Percentiles rank a stretch among this genome's conserved stretches.
phyloP scores from a whole-genome alignment of 2,888 invertebrate species.

The Mimas tiliae region DNA sequence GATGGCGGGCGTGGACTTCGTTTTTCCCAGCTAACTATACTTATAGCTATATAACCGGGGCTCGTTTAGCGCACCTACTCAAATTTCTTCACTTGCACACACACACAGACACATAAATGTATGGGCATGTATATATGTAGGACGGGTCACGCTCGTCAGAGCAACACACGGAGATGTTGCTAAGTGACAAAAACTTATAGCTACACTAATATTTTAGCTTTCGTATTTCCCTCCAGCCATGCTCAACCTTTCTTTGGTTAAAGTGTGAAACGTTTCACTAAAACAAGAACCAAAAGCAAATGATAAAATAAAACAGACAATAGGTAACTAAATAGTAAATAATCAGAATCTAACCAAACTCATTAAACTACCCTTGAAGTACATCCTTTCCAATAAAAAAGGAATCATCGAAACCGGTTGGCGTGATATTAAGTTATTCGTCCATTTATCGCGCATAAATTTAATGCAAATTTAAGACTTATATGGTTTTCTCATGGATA shows the following conservation, averaged over 20 bases:
- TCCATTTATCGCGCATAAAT: too few relatives aligned
- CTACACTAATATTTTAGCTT: background rate
- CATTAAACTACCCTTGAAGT: too few relatives aligned
- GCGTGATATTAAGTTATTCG: too few relatives aligned
- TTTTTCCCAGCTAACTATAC: slow-evolving; percentile 14
- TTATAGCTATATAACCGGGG: slow-evolving; percentile 7
- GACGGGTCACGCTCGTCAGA: background rate
- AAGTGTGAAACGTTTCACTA: too few relatives aligned
- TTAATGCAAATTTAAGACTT: too few relatives aligned
- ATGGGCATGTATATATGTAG: background rate
- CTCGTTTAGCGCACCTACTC: slow-evolving; percentile 20
- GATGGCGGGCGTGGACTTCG: background rate
- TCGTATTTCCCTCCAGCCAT: background rate
- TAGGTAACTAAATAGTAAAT: too few relatives aligned
- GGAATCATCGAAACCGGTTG: too few relatives aligned
- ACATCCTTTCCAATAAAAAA: too few relatives aligned
- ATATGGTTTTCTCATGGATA: too few relatives aligned
- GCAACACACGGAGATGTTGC: background rate
- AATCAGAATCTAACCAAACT: too few relatives aligned
- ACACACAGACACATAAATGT: background rate
- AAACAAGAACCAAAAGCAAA: too few relatives aligned
- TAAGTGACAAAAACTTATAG: slow-evolving; percentile 16
- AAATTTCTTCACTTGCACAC: slow-evolving; percentile 18
- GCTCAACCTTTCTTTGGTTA: background rate
- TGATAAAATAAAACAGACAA: too few relatives aligned